These are phyloP conservation scores for Siniperca chuatsi DNA, from an alignment of 2,113 vertebrate species.

Conservation along the genomic window DNA sequence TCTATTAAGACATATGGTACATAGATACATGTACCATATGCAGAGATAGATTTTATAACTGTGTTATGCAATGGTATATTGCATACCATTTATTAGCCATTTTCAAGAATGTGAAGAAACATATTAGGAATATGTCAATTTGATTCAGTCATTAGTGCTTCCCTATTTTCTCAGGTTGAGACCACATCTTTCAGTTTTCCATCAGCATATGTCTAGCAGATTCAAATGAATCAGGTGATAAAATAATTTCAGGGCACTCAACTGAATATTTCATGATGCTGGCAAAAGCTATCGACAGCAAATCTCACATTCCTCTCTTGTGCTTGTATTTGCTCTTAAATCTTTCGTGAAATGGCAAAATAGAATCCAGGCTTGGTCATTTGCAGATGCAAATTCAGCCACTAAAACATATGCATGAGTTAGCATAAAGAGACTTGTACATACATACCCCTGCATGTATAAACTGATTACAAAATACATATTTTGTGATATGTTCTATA, in stretches of 20 bases:
- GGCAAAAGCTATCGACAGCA: conserved; percentile 38
- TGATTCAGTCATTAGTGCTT: conserved; percentile 34
- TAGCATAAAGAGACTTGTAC: conserved; percentile 15
- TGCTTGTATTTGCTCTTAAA: conserved; percentile 67
- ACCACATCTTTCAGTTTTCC: conserved; percentile 21
- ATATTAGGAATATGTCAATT: neutral
- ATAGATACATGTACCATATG: neutral
- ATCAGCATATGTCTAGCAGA: conserved; percentile 38
- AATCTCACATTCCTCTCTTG: conserved; percentile 33
- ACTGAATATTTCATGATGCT: conserved; percentile 72
- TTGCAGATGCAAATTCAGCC: conserved; percentile 51
- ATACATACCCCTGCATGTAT: neutral
- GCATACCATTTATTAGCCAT: neutral
- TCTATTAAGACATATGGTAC: neutral
- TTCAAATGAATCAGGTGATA: conserved; percentile 62
- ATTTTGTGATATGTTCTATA: conserved; percentile 7
- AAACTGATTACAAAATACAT: neutral
- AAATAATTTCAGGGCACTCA: conserved; percentile 67
- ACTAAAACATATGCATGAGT: conserved; percentile 21
- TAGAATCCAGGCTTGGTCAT: conserved; percentile 22
- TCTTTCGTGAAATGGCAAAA: conserved; percentile 36
- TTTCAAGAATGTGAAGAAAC: neutral
- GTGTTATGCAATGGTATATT: too few species aligned
- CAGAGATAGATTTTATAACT: too few species aligned
- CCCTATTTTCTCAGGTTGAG: conserved; percentile 1